Evolutionary conservation across 2,797 vertebrate species (phyloP).

Genomic region (Decapterus maruadsi): DNA sequence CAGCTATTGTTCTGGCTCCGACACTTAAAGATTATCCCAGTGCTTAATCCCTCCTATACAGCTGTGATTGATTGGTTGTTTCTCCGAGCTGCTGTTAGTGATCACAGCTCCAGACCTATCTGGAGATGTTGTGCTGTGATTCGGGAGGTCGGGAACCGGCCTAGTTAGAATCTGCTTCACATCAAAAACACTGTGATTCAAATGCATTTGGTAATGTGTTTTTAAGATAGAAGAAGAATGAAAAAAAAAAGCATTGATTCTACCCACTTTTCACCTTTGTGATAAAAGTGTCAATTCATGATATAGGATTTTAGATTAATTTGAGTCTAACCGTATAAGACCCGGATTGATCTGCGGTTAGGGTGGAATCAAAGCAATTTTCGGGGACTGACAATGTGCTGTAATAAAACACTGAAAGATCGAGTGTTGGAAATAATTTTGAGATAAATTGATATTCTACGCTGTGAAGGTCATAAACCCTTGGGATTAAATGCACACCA

Average conservation of each 20-base stretch:
- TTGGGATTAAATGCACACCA: slow-evolving; percentile 64
- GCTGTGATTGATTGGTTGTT: neutral
- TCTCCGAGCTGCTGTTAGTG: neutral
- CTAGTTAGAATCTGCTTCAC: neutral
- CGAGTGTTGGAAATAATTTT: slow-evolving; percentile 59
- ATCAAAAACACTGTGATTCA: neutral
- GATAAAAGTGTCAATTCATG: slow-evolving; percentile 19
- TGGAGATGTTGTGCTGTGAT: neutral
- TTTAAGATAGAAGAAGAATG: neutral
- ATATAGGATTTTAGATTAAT: slow-evolving; percentile 18
- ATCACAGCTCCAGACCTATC: neutral
- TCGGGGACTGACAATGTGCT: slow-evolving; percentile 36
- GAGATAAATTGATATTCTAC: slow-evolving; percentile 65
- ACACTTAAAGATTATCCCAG: neutral
- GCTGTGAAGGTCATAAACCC: slow-evolving; percentile 67
- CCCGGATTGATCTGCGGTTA: slow-evolving; percentile 44
- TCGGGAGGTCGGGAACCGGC: neutral
- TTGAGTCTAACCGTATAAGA: neutral
- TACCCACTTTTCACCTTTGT: neutral
- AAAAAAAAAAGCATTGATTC: neutral
- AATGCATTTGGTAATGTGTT: neutral
- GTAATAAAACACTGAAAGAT: slow-evolving; percentile 53
- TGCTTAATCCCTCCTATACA: neutral
- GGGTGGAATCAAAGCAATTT: slow-evolving; percentile 38
- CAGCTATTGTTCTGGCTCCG: neutral